Base-by-base conservation (phyloP, 2,888 invertebrate genomes). In the Bembecia ichneumoniformis region DNA sequence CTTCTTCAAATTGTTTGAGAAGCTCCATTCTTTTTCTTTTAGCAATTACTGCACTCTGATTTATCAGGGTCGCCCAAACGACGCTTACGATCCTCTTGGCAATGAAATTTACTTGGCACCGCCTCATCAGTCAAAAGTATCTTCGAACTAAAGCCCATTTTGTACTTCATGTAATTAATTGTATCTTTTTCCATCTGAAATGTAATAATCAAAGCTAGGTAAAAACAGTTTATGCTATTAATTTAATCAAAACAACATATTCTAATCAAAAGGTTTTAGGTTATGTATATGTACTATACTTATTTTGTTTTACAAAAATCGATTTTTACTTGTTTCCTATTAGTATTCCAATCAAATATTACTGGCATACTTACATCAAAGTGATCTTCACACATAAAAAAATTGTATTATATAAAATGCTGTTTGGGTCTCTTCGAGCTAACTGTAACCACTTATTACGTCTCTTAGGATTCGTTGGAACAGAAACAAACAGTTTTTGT, bases 381-480 rank as follows among this genome's bases (percentile, higher is more conserved):
- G 46, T 53, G 46, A 49, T 53, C 49, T 51, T 53, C 49, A 51
- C 52, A 53, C 44, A n/a, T n/a, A n/a, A n/a, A n/a, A n/a, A n/a
- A n/a, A n/a, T n/a, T n/a, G n/a, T n/a, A n/a, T n/a, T n/a, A n/a
- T n/a, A n/a, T n/a, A n/a, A n/a, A n/a, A n/a, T n/a, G n/a, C n/a
- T n/a, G n/a, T n/a, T n/a, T n/a, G n/a, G n/a, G n/a, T n/a, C n/a
- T n/a, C n/a, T n/a, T n/a, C n/a, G n/a, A n/a, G n/a, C n/a, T n/a
- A n/a, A n/a, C n/a, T n/a, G n/a, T n/a, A n/a, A n/a, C n/a, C n/a
- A n/a, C n/a, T n/a, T n/a, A n/a, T n/a, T n/a, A n/a, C n/a, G n/a
- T n/a, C n/a, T n/a, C n/a, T n/a, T n/a, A n/a, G n/a, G n/a, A n/a
- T n/a, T n/a, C n/a, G n/a, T n/a, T n/a, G n/a, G n/a, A n/a, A n/a